phyloP scores from a whole-genome alignment of 2,797 vertebrate genomes.

The Poeciliopsis paucimaculata region DNA sequence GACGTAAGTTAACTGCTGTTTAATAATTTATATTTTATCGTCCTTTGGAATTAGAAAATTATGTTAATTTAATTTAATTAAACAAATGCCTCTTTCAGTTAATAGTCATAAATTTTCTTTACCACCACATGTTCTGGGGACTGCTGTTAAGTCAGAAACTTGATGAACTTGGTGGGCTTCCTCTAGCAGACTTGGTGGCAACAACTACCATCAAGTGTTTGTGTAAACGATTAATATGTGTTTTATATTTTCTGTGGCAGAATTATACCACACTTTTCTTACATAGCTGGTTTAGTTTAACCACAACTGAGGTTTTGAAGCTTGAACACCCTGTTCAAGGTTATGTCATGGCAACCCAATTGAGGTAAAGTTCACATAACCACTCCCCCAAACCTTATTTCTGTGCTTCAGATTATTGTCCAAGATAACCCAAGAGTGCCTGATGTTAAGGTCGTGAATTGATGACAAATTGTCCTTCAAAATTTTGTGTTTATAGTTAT shows the following conservation, averaged over 20 bases:
- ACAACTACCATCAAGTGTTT: not conserved
- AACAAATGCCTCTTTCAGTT: not conserved
- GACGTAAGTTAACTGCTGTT: too few species aligned
- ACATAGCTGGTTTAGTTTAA: not conserved
- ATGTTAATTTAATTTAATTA: not conserved
- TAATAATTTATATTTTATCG: not conserved
- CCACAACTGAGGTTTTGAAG: not conserved
- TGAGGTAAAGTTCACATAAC: not conserved
- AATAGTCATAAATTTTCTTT: not conserved
- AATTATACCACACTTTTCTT: not conserved
- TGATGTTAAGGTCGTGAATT: not conserved
- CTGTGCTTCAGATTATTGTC: not conserved
- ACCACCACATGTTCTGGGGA: not conserved
- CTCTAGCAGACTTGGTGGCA: too few species aligned
- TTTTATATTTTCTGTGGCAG: not conserved
- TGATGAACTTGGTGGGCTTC: not conserved
- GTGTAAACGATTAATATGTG: not conserved
- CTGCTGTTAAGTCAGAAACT: not conserved
- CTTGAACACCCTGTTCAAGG: not conserved
- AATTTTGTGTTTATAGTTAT: not conserved
- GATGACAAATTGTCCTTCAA: not conserved
- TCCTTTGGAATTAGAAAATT: not conserved
- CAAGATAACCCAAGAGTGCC: not conserved
- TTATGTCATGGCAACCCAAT: not conserved
- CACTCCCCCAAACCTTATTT: not conserved